phyloP scores from a whole-genome alignment of 53 echinoderm and acorn worm genomes.

The Hippasteria phrygiana region DNA sequence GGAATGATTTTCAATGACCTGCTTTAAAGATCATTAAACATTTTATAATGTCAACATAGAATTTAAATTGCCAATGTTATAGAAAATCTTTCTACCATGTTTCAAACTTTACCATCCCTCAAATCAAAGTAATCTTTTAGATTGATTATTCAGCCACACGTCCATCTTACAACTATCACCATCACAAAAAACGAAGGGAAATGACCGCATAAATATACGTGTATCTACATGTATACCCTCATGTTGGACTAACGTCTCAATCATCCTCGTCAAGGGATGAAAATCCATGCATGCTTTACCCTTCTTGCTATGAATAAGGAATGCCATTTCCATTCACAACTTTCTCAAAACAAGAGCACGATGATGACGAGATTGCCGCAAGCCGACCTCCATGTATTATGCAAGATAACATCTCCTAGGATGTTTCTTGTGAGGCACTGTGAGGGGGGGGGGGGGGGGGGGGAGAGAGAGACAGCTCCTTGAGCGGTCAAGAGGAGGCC shows the following conservation, averaged over 20 bases:
- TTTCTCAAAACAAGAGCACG: background rate
- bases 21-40: no score
- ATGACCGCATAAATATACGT: background rate
- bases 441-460: no score
- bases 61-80: no score
- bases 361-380: background rate
- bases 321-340: background rate
- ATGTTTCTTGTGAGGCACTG: background rate
- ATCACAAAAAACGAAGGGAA: background rate
- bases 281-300: background rate
- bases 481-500: constrained; percentile 41
- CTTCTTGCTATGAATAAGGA: background rate
- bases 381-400: constrained; percentile 10
- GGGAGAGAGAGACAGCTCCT: constrained; percentile 29
- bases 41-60: no score
- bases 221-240: background rate
- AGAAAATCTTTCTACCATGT: no score
- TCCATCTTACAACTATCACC: background rate
- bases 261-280: background rate
- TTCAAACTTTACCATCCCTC: no score
- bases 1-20: no score
- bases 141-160: background rate
- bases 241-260: background rate
- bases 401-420: constrained; percentile 10
- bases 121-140: no score